Evolutionary conservation across 2,797 vertebrate genomes (phyloP), one percentile per base, ranked within the genome.

Genomic region (Crax fasciolata): DNA sequence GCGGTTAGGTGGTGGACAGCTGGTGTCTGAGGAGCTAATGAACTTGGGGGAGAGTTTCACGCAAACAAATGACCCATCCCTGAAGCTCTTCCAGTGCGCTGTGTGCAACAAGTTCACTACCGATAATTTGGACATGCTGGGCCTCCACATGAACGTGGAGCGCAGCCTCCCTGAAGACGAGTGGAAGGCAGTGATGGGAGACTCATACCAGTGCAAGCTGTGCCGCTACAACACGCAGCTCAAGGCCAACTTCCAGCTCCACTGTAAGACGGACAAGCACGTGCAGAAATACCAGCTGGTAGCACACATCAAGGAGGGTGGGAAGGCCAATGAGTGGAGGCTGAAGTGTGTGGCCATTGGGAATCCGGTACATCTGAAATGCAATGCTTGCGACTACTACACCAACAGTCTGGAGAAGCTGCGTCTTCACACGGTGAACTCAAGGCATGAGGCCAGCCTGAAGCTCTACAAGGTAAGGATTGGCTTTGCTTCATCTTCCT

Each of bases 21-120:
- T 99, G 98, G 99, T 99, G 95, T 99, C 99, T 0, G 99, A 99
- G 98, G 99, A 99, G 98, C 98, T 99, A 96, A 99, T 99, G 99
- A 99, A 99, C 97, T 96, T 99, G 94, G 99, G 99, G 51, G 99
- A 99, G 97, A 99, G 99, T 96, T 99, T 99, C 96, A 99, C 99
- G 1, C 99, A 99, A 96, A 99, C 99, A 30, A 99, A 99, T 5
- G 99, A 99, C 97, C 99, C 99, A 1, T 99, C 99, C 0, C 98
- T 99, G 96, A 99, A 99, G 98, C 99, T 99, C 67, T 99, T 99
- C 98, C 99, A 99, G 97, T 99, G 99, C 1, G 99, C 99, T 1
- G 99, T 99, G 95, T 99, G 99, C 98, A 99, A 99, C 99, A 99
- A 98, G 96, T 99, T 99, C 98, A 99, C 99, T 78, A 99, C 99